Conservation (phyloP, 2,113 vertebrate species). For the Percopsis transmontana region DNA sequence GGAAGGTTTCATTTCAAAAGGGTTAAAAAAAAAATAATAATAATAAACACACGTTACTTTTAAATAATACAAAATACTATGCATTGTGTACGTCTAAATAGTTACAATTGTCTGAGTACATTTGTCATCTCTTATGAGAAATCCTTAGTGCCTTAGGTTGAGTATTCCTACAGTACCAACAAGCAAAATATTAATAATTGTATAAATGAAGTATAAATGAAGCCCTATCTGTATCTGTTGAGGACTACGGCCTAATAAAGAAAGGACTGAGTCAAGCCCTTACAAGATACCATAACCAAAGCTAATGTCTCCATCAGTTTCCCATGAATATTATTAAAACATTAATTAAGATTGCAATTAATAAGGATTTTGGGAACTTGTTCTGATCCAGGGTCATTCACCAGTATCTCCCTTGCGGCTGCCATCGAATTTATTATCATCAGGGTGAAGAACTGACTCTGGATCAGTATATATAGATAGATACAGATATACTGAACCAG, state of each 20-base stretch:
- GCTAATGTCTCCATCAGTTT: background rate
- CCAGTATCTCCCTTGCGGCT: too few relatives aligned
- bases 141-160: too few relatives aligned
- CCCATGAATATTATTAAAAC: background rate
- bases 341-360: background rate
- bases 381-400: too few relatives aligned
- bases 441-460: background rate
- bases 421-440: background rate
- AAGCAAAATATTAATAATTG: constrained; percentile 19
- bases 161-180: too few relatives aligned
- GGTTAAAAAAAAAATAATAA: background rate
- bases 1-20: background rate
- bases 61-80: too few relatives aligned
- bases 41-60: too few relatives aligned
- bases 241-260: constrained; percentile 12
- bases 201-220: background rate
- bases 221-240: background rate
- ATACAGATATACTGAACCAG: background rate
- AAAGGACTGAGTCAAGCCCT: background rate
- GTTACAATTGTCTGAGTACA: too few relatives aligned
- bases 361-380: background rate
- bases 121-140: too few relatives aligned
- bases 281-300: background rate
- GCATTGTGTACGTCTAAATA: too few relatives aligned
- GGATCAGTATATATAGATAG: background rate